Base-by-base conservation (phyloP, 2,113 vertebrate species). In the Corythornis cristatus region DNA sequence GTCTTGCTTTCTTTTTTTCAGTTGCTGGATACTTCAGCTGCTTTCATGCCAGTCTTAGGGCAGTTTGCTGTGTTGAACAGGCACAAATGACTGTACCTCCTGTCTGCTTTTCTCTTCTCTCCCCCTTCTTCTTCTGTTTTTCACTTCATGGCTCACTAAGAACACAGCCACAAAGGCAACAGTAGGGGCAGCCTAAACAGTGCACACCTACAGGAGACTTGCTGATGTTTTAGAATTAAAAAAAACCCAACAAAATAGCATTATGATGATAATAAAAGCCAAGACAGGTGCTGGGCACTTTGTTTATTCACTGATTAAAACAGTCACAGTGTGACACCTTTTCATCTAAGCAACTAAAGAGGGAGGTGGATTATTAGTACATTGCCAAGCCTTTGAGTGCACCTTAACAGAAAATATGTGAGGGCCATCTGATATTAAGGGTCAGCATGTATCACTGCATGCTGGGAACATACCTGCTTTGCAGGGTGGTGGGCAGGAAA, bases 141-240 rank as follows among this genome's bases (percentile, higher is more conserved):
- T 71, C 83, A 80, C 93, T 97, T 97, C 97, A 97, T 97, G 94
- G 89, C 84, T 96, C 90, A 94, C 95, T 98, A 94, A 97, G 97
- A 97, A 93, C 73, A 86, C 95, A 97, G 95, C 89, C 93, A 89
- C 90, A 97, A 95, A 96, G 94, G 91, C 95, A 93, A 95, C 86
- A 94, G 96, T 93, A 96, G 97, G 97, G 96, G 86, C 22, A 17
- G 77, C 83, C 62, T 90, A 89, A 93, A 94, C 88, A 96, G 80
- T 93, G 95, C 87, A 97, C 95, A 93, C 97, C 97, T 96, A 85
- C 23, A 29, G 93, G 28, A 88, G 74, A 95, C 86, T 64, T 92
- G 92, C 89, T 94, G 94, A 96, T 94, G 92, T 37, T 90, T 83
- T 50, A 80, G 86, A 85, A 75, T 76, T 88, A 93, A 83, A 92